Percentiles rank a stretch among this genome's conserved stretches.
These are phyloP conservation scores for Pelecanus crispus DNA, from an alignment of 2,113 vertebrate genomes.

Conservation along the genomic window DNA sequence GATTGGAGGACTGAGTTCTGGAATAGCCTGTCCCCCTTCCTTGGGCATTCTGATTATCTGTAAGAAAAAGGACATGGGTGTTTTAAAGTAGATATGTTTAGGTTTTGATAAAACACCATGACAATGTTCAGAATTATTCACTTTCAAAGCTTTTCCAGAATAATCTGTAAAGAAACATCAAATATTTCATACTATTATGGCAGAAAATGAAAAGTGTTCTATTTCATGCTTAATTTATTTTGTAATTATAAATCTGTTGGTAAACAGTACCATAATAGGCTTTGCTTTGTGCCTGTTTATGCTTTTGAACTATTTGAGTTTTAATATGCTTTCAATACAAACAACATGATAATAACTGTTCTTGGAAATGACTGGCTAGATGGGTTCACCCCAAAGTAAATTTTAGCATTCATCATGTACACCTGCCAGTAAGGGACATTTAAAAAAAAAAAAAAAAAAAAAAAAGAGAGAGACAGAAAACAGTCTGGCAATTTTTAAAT, in stretches of 20 bases:
- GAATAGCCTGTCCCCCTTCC: neutral
- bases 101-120: neutral
- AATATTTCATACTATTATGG: constrained; percentile 65
- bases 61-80: neutral
- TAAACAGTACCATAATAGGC: constrained; percentile 73
- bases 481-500: neutral
- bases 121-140: constrained; percentile 16
- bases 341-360: constrained; percentile 44
- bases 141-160: constrained; percentile 55
- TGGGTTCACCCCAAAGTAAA: constrained; percentile 47
- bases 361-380: constrained; percentile 38
- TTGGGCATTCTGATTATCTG: neutral
- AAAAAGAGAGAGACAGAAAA: neutral
- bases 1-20: neutral
- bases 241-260: constrained; percentile 78
- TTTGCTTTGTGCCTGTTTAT: constrained; percentile 67
- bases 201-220: constrained; percentile 69
- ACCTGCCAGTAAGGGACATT: neutral
- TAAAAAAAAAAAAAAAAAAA: neutral
- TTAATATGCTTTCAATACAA: constrained; percentile 63
- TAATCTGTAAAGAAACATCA: constrained; percentile 64
- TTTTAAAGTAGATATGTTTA: neutral
- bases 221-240: constrained; percentile 81
- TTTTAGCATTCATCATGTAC: neutral
- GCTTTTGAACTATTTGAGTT: constrained; percentile 53